phyloP scores from a whole-genome alignment of 2,797 vertebrate genomes.

The Paramormyrops hopkinsi region DNA sequence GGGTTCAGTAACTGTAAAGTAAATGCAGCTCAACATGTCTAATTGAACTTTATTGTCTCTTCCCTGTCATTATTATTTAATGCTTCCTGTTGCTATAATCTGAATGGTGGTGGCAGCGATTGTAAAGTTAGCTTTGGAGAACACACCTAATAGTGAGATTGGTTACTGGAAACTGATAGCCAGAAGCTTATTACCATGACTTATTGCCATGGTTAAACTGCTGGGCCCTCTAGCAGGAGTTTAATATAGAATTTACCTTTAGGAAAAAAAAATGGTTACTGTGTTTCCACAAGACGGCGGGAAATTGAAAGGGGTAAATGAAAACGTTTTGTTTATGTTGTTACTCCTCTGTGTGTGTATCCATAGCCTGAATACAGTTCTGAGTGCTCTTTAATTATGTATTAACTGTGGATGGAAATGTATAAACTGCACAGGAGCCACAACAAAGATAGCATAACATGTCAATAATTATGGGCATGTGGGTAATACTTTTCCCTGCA shows the following conservation, averaged over 20 bases:
- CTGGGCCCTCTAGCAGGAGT: background rate
- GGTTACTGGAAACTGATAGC: background rate
- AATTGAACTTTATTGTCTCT: background rate
- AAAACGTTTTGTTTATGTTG: background rate
- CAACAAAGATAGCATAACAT: constrained; percentile 3
- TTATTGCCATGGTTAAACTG: background rate
- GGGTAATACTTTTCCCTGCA: background rate
- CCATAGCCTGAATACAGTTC: background rate
- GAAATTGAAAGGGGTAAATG: background rate
- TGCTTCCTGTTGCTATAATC: background rate
- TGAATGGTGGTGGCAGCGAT: background rate
- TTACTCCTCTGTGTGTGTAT: background rate
- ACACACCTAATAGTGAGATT: background rate
- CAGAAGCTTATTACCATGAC: background rate
- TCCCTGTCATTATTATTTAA: background rate
- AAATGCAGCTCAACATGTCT: background rate
- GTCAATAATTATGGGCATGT: background rate
- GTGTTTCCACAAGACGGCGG: background rate
- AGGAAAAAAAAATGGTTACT: background rate
- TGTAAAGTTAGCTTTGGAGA: background rate
- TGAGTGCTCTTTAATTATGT: background rate
- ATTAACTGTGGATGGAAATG: background rate
- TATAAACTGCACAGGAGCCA: background rate
- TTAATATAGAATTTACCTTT: background rate
- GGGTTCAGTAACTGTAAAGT: background rate